Evolutionary conservation across 2,113 vertebrate genomes (phyloP).

Genomic region (Platysteira castanea): DNA sequence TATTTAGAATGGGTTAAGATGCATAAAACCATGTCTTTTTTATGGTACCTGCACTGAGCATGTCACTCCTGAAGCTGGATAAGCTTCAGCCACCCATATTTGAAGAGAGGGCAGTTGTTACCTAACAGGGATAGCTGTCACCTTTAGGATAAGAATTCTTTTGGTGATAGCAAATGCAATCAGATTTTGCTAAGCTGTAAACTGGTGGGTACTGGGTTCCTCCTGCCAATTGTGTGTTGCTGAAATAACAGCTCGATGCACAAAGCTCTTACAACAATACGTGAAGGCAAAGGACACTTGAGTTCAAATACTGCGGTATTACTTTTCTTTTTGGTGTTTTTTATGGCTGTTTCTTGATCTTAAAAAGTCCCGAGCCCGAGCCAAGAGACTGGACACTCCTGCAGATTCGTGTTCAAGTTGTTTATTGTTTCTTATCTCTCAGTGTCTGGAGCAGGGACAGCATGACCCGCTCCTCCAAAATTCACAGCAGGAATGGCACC

Average conservation of each 20-base stretch:
- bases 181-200: neutral
- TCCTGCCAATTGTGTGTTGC: neutral
- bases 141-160: neutral
- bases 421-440: too few relatives aligned
- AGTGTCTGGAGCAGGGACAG: too few relatives aligned
- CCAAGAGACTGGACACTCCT: too few relatives aligned
- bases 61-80: neutral
- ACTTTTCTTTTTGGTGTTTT: too few relatives aligned
- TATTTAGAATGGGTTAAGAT: neutral
- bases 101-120: neutral
- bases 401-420: too few relatives aligned
- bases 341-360: too few relatives aligned
- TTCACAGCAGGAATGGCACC: too few relatives aligned
- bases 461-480: too few relatives aligned
- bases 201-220: neutral
- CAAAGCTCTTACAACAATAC: neutral
- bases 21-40: neutral
- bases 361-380: too few relatives aligned
- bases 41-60: neutral
- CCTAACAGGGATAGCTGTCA: neutral
- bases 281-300: neutral
- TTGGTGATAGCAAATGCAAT: neutral
- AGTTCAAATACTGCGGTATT: neutral
- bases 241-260: neutral
- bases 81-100: accelerated